Conservation (phyloP, 2,888 invertebrate genomes). For the Graphium colonna region DNA sequence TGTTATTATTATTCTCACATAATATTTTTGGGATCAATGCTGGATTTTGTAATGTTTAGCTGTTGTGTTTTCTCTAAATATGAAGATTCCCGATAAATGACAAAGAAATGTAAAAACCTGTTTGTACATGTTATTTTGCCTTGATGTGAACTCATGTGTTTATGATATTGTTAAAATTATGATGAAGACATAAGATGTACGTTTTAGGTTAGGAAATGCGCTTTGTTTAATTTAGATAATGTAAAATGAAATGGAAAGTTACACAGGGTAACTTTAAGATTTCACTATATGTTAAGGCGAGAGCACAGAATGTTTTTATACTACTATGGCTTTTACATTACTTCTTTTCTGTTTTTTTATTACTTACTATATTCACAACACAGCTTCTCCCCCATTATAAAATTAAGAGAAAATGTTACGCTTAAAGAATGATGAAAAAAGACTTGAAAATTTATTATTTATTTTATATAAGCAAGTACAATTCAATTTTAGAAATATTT, state of each 20-base stretch:
- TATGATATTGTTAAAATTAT: slow-evolving; percentile 30
- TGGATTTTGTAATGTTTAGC: background rate
- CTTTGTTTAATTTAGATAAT: slow-evolving; percentile 42
- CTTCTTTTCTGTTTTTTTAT: background rate
- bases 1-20: background rate
- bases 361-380: slow-evolving; percentile 1
- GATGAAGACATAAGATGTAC: slow-evolving; percentile 44
- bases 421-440: no score
- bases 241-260: slow-evolving; percentile 35
- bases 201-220: slow-evolving; percentile 47
- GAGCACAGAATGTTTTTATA: slow-evolving; percentile 28
- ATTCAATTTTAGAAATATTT: no score
- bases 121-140: slow-evolving; percentile 37
- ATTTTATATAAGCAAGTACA: no score
- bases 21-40: no score
- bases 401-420: slow-evolving; percentile 11
- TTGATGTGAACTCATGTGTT: slow-evolving; percentile 44
- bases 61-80: background rate
- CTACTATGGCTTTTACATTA: no score
- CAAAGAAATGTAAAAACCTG: slow-evolving; percentile 26
- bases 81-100: background rate
- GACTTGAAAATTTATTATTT: no score
- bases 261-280: slow-evolving; percentile 45
- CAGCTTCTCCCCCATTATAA: background rate
- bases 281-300: slow-evolving; percentile 31